These are phyloP conservation scores for Thymelicus acteon DNA, from an alignment of 2,888 invertebrate species.

Conservation along the genomic window DNA sequence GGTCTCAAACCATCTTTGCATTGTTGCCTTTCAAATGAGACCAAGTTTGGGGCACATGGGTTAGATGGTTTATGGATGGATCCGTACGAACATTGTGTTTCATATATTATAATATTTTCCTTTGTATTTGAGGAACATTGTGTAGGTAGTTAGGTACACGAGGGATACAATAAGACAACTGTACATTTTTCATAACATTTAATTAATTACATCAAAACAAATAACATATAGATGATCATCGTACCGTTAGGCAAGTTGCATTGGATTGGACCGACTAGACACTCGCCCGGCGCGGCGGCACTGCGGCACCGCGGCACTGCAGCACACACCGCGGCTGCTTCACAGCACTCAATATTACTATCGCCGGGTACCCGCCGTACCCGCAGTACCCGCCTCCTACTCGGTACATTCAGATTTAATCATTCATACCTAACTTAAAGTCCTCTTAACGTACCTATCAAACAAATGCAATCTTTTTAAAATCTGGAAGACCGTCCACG, in stretches of 20 bases:
- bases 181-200: constrained; percentile 79
- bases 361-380: neutral
- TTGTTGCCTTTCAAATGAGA: too few relatives aligned
- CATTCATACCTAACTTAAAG: neutral
- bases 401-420: too few relatives aligned
- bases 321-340: constrained; percentile 40
- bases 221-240: constrained; percentile 77
- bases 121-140: too few relatives aligned
- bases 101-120: too few relatives aligned
- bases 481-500: neutral
- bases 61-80: too few relatives aligned
- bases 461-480: neutral
- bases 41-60: too few relatives aligned
- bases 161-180: constrained; percentile 39
- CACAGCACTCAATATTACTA: neutral
- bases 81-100: too few relatives aligned
- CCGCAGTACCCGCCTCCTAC: too few relatives aligned
- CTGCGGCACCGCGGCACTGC: constrained; percentile 64
- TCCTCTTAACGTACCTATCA: neutral
- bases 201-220: constrained; percentile 83
- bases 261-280: constrained; percentile 79
- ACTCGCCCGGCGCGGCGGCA: constrained; percentile 45
- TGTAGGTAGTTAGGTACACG: neutral
- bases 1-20: too few relatives aligned
- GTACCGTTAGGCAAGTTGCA: constrained; percentile 76